phyloP scores from a whole-genome alignment of 2,113 vertebrate genomes.

The Mirounga angustirostris region DNA sequence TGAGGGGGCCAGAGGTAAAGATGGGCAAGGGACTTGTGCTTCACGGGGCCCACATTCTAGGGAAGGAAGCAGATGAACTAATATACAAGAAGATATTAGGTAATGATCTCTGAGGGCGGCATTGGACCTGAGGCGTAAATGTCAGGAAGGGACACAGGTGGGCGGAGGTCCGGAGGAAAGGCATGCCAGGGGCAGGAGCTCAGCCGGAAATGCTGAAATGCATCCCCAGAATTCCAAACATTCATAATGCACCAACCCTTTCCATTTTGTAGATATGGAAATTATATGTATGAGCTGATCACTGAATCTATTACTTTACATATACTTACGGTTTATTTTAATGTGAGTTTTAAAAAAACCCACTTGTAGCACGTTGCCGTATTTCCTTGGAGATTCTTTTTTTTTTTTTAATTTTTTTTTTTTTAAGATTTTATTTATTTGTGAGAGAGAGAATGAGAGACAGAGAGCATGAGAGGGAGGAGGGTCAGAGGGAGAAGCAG shows the following conservation, averaged over 20 bases:
- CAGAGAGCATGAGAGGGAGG: too few species aligned
- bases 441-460: too few species aligned
- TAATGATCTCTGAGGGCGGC: accelerated
- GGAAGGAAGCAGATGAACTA: not conserved
- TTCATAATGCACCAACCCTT: accelerated
- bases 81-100: too few species aligned
- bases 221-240: not conserved
- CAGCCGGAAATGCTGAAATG: not conserved
- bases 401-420: too few species aligned
- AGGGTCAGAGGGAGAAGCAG: too few species aligned
- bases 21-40: not conserved
- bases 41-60: accelerated
- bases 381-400: not conserved
- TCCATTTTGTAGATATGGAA: not conserved
- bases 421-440: too few species aligned
- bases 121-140: accelerated
- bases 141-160: not conserved
- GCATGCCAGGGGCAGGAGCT: not conserved
- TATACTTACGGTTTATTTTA: not conserved
- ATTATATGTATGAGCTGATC: accelerated
- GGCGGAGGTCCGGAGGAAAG: accelerated
- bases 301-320: too few species aligned
- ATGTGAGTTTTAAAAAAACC: not conserved
- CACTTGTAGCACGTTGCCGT: not conserved
- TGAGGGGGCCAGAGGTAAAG: not conserved